A percentile compares a stretch with the other conserved stretches of the same genome.
phyloP scores from a whole-genome alignment of 2,797 vertebrate genomes.

The Lycodopsis pacificus region DNA sequence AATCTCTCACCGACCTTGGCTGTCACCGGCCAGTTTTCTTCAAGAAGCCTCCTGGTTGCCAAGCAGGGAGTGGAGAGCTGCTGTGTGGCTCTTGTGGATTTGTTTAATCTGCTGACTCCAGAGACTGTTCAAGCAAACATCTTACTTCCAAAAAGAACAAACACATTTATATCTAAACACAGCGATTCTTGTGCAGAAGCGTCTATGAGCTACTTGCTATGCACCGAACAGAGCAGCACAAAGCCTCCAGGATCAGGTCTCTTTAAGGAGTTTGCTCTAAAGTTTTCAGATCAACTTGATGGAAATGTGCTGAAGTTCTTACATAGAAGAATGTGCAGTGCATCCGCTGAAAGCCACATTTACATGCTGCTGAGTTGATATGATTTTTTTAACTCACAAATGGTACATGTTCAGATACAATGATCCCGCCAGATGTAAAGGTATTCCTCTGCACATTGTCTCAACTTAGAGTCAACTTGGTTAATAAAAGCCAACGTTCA shows the following conservation, averaged over 20 bases:
- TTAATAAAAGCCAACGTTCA: no score
- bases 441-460: neutral
- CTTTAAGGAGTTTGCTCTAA: slow-evolving; percentile 16
- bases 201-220: neutral
- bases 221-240: neutral
- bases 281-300: slow-evolving; percentile 30
- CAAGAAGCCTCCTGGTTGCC: slow-evolving; percentile 32
- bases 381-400: neutral
- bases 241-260: slow-evolving; percentile 19
- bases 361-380: neutral
- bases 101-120: slow-evolving; percentile 34
- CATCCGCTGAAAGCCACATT: neutral
- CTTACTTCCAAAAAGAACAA: slow-evolving; percentile 29
- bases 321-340: neutral
- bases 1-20: slow-evolving; percentile 16
- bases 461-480: neutral
- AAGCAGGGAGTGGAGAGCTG: slow-evolving; percentile 3
- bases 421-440: neutral
- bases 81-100: slow-evolving; percentile 1
- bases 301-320: slow-evolving; percentile 26
- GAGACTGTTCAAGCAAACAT: slow-evolving; percentile 20
- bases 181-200: slow-evolving; percentile 2
- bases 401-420: neutral
- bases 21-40: slow-evolving; percentile 32
- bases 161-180: slow-evolving; percentile 39